Evolutionary conservation across 1,140 invertebrate genomes (phyloP), one percentile per base, ranked within the genome.

Genomic region (Hormaphis cornu): DNA sequence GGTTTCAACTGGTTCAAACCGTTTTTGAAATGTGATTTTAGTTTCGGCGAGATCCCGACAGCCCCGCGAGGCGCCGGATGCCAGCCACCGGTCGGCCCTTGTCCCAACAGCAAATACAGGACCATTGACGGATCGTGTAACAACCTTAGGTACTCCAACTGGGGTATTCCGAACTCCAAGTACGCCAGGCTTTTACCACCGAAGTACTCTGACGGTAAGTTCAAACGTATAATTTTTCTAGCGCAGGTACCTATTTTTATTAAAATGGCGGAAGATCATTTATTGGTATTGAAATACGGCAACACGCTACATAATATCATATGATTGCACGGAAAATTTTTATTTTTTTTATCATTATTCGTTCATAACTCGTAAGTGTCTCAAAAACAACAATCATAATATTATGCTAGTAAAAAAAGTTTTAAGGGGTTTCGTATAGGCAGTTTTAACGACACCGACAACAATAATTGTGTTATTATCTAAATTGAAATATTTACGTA

Each of bases 101-200:
- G 90, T 86, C 72, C 84, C 81, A 56, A 78, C 74, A 52, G 74
- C 74, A 81, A 82, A 61, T 93, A 91, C 75, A 81, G 91, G 22
- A 83, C 84, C 2, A 83, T 87, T 56, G 91, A 95, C 76, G 92
- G 91, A 0, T 86, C 88, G 1, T 95, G 92, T 75, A 95, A 94
- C 76, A 93, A 95, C 77, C 74, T 89, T 6, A 74, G 81, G 30
- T 84, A 86, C 73, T 86, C 89, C 0, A 81, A 80, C 0, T 85
- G 85, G 81, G 92, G 92, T 4, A 84, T 84, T 69, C 85, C 90
- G 0, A 85, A 85, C 72, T 88, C 87, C 2, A 83, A 85, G 46
- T 87, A 95, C 72, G 82, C 83, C 12, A 83, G 95, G 69, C 80
- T 98, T 1, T 74, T 95, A 14, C 86, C 86, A 8, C 84, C 91